These are phyloP conservation scores for Perdix hodgsoniae DNA, from an alignment of 2,797 vertebrate genomes.

Conservation along the genomic window DNA sequence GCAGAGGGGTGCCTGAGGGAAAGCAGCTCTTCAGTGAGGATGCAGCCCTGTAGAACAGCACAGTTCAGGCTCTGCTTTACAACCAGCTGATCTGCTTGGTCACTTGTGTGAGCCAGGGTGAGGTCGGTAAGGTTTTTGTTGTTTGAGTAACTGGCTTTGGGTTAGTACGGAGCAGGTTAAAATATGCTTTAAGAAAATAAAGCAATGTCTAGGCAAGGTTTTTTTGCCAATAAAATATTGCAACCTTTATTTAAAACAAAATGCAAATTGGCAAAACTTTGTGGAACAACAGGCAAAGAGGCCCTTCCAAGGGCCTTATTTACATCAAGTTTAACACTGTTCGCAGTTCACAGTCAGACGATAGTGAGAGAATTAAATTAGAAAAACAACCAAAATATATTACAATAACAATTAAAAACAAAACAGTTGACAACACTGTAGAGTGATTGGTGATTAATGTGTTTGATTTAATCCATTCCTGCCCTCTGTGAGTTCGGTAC, in stretches of 20 bases:
- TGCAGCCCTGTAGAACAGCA: neutral
- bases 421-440: conserved; percentile 84
- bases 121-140: too few relatives aligned
- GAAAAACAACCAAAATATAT: conserved; percentile 92
- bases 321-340: conserved; percentile 99
- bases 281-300: conserved; percentile 78
- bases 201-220: neutral
- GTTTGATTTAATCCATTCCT: conserved; percentile 49
- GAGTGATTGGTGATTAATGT: conserved; percentile 77
- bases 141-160: neutral
- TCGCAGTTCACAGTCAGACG: conserved; percentile 99
- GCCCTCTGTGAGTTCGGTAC: conserved; percentile 36
- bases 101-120: neutral
- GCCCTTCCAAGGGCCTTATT: conserved; percentile 87
- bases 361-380: conserved; percentile 97
- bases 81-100: neutral
- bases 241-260: conserved; percentile 86
- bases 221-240: conserved; percentile 85
- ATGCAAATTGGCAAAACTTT: conserved; percentile 82
- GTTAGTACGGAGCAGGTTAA: neutral
- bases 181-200: neutral
- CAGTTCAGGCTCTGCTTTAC: accelerated
- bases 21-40: neutral
- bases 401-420: conserved; percentile 89
- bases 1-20: accelerated